A percentile compares a stretch with the other conserved stretches of the same genome.
These are phyloP conservation scores for Melanitta fusca DNA, from an alignment of 2,797 vertebrate species.

Conservation along the genomic window DNA sequence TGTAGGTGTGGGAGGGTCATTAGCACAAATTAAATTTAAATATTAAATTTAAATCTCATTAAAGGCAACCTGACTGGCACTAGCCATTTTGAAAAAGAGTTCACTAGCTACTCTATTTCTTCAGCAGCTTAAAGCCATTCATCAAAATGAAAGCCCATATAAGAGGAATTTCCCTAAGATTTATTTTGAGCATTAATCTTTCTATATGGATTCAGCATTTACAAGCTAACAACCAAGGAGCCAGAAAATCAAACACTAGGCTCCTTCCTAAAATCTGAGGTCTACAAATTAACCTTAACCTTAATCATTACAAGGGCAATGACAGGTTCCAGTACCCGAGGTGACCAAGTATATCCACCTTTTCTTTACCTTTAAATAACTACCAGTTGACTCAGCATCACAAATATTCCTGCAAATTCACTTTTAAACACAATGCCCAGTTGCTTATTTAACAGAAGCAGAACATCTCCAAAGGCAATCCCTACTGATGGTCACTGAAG, in stretches of 20 bases:
- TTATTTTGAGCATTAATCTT: neutral
- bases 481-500: neutral
- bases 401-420: neutral
- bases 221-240: neutral
- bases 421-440: neutral
- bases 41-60: neutral
- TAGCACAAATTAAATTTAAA: neutral
- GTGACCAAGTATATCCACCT: neutral
- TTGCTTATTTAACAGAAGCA: neutral
- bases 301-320: neutral
- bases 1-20: neutral
- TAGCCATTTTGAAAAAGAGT: neutral
- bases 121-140: neutral
- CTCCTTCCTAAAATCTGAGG: neutral
- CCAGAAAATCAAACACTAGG: neutral
- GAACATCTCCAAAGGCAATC: neutral
- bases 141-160: neutral
- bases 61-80: neutral
- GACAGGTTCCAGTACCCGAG: rapidly evolving
- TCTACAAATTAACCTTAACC: neutral
- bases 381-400: neutral
- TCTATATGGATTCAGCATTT: neutral
- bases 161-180: neutral
- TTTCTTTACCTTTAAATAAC: neutral
- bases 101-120: neutral